Evolutionary conservation across 2,888 invertebrate species (phyloP).

Genomic region (Nymphalis c-album): DNA sequence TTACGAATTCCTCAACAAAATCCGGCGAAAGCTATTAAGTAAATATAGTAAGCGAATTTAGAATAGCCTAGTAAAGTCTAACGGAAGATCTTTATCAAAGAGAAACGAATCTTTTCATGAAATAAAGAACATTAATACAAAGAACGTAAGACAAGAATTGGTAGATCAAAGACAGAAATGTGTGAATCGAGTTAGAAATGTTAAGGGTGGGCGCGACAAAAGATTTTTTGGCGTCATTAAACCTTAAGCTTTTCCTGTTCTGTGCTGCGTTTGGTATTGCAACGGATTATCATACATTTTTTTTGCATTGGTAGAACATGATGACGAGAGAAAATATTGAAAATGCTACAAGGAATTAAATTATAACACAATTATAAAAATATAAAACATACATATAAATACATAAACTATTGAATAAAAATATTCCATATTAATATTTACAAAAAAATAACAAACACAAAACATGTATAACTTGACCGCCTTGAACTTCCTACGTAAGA

Average conservation of each 20-base stretch:
- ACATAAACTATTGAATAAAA: no score
- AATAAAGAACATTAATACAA: constrained; percentile 14
- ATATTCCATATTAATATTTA: no score
- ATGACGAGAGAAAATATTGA: no score
- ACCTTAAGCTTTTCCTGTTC: constrained; percentile 52
- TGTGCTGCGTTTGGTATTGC: constrained; percentile 27
- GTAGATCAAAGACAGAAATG: constrained; percentile 64
- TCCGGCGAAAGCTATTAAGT: background rate
- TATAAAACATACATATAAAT: no score
- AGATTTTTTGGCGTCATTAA: constrained; percentile 61
- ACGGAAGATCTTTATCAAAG: constrained; percentile 12
- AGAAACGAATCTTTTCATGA: constrained; percentile 7
- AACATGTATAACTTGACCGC: no score
- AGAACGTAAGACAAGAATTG: constrained; percentile 44
- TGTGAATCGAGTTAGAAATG: constrained; percentile 55
- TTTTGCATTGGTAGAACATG: no score
- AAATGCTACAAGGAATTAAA: no score
- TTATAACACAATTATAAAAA: no score
- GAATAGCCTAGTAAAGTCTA: background rate
- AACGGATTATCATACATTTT: background rate
- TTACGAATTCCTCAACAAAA: background rate
- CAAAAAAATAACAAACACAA: no score
- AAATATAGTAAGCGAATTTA: background rate
- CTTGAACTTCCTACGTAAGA: no score
- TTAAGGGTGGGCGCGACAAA: constrained; percentile 47